Base-by-base conservation (phyloP, 1,140 invertebrate species). In the Neoseiulus cucumeris region DNA sequence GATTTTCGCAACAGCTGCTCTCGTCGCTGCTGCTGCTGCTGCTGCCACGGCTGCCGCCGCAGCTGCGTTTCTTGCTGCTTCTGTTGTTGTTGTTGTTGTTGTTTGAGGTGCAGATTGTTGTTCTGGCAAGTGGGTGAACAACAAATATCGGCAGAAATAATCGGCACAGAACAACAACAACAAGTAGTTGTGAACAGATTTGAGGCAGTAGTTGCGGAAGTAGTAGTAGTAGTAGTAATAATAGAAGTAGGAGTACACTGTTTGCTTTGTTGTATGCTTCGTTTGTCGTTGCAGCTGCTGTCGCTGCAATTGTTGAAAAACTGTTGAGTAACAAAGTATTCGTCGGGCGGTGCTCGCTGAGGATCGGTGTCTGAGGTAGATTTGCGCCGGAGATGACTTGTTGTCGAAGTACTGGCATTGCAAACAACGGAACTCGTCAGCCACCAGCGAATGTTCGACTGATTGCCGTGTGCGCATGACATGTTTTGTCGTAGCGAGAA, bases 381-480 rank as follows among this genome's bases (percentile, higher is more conserved):
- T 59, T 59, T 59, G 51, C 25, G 45, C 28, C 28, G 45, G 45
- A 47, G 51, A 59, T 47, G 45, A 47, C 45, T 47, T 47, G 14
- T 25, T 25, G 51, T 59, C 25, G 25, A 47, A 47, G 25, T 47
- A 22, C 25, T 59, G 33, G 51, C 51, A 59, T 59, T 59, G 51
- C 51, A 59, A 59, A 59, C 33, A 39, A 39, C 51, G 51, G 51
- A 59, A 59, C 51, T 25, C 51, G 51, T 59, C 51, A 59, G 51
- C 51, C 51, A 59, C 51, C 51, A 59, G 51, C 51, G 33, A 59
- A 59, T 59, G 51, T 59, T 59, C 51, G 51, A 59, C 51, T 59
- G 51, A 25, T 25, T n/a, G 51, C 51, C 22, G 51, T 59, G 51
- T 59, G 51, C 25, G 33, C 51, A 59, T 59, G 51, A 59, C 51